Evolutionary conservation across 2,113 vertebrate species (phyloP).

Genomic region (Semnornis frantzii): DNA sequence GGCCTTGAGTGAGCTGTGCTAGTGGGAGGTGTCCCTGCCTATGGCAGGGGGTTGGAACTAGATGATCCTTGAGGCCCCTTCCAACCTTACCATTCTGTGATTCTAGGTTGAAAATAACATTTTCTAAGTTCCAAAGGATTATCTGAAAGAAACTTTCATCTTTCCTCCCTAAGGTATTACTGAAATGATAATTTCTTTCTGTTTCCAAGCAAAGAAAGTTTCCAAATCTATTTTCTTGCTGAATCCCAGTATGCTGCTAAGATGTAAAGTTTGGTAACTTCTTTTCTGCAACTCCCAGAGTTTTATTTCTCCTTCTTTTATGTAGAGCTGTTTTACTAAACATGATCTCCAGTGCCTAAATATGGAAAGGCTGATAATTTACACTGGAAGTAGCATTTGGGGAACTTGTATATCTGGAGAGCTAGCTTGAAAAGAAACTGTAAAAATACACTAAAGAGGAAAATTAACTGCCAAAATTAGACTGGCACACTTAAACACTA

Average conservation of each 20-base stretch:
- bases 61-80: no score
- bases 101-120: neutral
- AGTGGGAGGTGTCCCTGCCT: no score
- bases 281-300: neutral
- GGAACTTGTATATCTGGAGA: conserved; percentile 7
- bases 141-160: conserved; percentile 12
- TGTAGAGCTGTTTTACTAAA: neutral
- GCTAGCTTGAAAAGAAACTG: conserved; percentile 32
- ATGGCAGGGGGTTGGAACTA: no score
- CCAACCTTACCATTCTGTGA: no score
- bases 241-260: neutral
- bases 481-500: neutral
- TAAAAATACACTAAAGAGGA: conserved; percentile 16
- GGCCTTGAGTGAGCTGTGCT: no score
- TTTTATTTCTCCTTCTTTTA: conserved; percentile 1
- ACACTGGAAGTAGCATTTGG: conserved; percentile 3
- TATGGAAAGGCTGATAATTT: conserved; percentile 46
- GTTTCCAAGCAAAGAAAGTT: neutral
- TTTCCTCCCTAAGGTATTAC: neutral
- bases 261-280: neutral
- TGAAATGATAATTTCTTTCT: neutral
- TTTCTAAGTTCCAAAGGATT: conserved; percentile 11
- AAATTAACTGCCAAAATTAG: conserved; percentile 33
- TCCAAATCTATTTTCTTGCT: conserved; percentile 34
- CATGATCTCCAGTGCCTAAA: conserved; percentile 20